These are phyloP conservation scores for Sebastes flavidus DNA, from an alignment of 2,797 vertebrate species.

Conservation along the genomic window DNA sequence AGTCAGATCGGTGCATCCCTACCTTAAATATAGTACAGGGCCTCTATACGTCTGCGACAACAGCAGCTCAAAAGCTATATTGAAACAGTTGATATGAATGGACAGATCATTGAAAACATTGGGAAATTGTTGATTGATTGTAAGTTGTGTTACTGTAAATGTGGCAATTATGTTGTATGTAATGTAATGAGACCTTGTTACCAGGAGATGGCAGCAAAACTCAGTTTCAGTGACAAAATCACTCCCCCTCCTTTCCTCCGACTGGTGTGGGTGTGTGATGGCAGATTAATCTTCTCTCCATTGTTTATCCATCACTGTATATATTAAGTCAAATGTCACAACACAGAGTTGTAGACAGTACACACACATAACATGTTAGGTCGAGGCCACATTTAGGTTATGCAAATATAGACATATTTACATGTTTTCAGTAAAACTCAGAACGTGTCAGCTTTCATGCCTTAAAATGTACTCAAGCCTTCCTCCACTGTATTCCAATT, in stretches of 20 bases:
- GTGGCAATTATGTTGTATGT: not conserved
- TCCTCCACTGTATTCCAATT: not conserved
- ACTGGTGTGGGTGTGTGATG: conserved; percentile 8
- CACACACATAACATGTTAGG: not conserved
- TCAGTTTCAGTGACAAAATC: conserved; percentile 6
- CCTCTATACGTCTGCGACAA: not conserved
- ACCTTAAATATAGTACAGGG: not conserved
- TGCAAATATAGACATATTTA: not conserved
- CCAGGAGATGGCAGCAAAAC: conserved; percentile 76
- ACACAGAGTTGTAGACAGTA: not conserved
- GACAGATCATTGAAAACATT: not conserved
- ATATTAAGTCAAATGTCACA: not conserved
- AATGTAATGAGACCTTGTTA: conserved; percentile 25
- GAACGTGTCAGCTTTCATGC: not conserved
- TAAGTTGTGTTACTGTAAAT: not conserved
- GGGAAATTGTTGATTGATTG: not conserved
- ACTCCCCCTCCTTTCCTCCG: not conserved
- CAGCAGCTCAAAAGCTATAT: not conserved
- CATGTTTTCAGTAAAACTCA: not conserved
- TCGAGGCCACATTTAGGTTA: not conserved
- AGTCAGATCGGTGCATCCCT: too few species aligned
- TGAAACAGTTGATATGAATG: not conserved
- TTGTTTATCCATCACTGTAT: not conserved
- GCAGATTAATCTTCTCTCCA: not conserved
- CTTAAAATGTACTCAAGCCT: not conserved